Evolutionary conservation across 2,888 invertebrate species (phyloP).

Genomic region (Catocala nupta): DNA sequence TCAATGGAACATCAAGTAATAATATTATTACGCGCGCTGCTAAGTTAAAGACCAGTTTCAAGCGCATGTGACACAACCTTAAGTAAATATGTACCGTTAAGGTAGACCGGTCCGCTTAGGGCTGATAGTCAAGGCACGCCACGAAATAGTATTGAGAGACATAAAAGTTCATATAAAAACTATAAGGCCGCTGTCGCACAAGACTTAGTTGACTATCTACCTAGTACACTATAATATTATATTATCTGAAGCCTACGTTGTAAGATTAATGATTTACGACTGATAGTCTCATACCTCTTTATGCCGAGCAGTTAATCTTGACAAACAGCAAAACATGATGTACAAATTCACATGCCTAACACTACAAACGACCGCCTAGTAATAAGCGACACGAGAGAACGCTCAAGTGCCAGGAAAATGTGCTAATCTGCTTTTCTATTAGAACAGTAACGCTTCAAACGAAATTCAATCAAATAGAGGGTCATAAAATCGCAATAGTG

Average conservation of each 20-base stretch:
- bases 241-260: not conserved
- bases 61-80: too few species aligned
- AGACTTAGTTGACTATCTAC: too few species aligned
- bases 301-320: conserved; percentile 46
- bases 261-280: not conserved
- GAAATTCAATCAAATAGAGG: conserved; percentile 42
- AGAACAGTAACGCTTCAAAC: conserved; percentile 46
- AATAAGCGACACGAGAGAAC: conserved; percentile 28
- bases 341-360: conserved; percentile 24
- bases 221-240: too few species aligned
- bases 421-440: conserved; percentile 47
- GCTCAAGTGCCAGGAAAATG: conserved; percentile 19
- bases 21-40: too few species aligned
- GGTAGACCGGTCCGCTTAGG: too few species aligned
- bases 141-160: too few species aligned
- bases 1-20: too few species aligned
- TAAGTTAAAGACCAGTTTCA: too few species aligned
- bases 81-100: too few species aligned
- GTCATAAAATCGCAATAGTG: conserved; percentile 43
- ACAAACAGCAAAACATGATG: conserved; percentile 60
- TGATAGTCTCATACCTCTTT: conserved; percentile 45
- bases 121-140: too few species aligned
- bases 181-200: too few species aligned
- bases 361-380: conserved; percentile 25
- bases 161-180: too few species aligned